These are phyloP conservation scores for Acrocyrtus sp. DNA, from an alignment of 2,888 invertebrate genomes.

Conservation along the genomic window DNA sequence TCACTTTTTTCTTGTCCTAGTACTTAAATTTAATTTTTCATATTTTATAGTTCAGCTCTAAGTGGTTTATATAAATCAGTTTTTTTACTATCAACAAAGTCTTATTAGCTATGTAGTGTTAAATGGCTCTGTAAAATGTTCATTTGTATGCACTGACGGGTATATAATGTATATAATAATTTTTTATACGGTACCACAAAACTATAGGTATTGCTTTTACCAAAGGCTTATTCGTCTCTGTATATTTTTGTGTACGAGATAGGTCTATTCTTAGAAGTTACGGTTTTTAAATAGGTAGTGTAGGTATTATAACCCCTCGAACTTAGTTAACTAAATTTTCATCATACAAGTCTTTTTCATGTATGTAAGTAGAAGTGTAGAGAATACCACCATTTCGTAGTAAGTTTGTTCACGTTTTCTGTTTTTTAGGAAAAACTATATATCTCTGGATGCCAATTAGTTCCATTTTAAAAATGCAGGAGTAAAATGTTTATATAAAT, in stretches of 20 bases:
- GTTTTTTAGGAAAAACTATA: constrained; percentile 13
- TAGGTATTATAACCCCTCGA: constrained; percentile 1
- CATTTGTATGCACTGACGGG: not conserved
- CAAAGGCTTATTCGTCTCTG: constrained; percentile 48
- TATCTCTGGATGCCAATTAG: constrained; percentile 8
- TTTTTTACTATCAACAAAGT: too few species aligned
- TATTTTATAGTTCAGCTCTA: too few species aligned
- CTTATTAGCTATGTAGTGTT: too few species aligned
- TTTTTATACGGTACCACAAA: constrained; percentile 12
- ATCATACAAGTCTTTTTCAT: constrained; percentile 42
- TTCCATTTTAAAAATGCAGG: not conserved
- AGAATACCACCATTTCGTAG: constrained; percentile 25
- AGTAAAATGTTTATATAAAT: constrained; percentile 1
- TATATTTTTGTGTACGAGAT: constrained; percentile 10
- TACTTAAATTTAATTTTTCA: too few species aligned
- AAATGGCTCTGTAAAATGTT: not conserved
- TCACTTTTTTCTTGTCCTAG: too few species aligned
- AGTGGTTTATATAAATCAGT: too few species aligned
- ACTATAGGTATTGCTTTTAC: constrained; percentile 53
- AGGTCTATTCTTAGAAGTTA: not conserved
- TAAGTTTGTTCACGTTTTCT: constrained; percentile 16
- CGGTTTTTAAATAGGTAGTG: not conserved
- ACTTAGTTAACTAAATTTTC: constrained; percentile 13
- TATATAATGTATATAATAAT: not conserved
- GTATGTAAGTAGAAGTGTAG: constrained; percentile 13